These are phyloP conservation scores for Tricholaema leucomelas DNA, from an alignment of 2,113 vertebrate genomes.

Conservation along the genomic window DNA sequence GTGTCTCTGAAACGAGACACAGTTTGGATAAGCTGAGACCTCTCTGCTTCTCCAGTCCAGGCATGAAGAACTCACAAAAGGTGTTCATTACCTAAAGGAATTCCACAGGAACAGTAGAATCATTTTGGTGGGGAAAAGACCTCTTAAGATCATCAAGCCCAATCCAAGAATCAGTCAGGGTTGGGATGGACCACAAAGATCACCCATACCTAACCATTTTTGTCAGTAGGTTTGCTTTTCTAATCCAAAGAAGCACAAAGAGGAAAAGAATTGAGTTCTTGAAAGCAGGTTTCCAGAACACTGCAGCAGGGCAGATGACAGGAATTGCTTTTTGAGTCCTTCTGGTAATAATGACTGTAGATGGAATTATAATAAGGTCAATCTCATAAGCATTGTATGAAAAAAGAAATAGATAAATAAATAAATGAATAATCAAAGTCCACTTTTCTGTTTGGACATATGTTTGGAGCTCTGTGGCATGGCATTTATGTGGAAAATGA, in stretches of 20 bases:
- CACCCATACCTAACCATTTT: background rate
- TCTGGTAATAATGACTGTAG: slow-evolving; percentile 41
- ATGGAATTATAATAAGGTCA: slow-evolving; percentile 38
- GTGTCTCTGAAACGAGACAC: too few species aligned
- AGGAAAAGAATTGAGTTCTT: background rate
- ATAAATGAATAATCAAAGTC: background rate
- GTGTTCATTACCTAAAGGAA: background rate
- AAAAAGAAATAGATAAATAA: background rate
- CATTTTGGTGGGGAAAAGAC: too few species aligned
- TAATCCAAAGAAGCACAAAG: background rate
- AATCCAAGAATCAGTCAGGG: too few species aligned
- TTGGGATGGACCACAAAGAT: too few species aligned
- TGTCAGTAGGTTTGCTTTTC: background rate
- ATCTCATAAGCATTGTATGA: background rate
- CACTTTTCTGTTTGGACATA: slow-evolving; percentile 11
- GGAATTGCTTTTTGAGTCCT: slow-evolving; percentile 42
- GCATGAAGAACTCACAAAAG: background rate
- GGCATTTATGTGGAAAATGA: slow-evolving; percentile 36
- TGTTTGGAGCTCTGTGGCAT: slow-evolving; percentile 15
- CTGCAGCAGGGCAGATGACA: background rate
- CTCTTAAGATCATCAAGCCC: too few species aligned
- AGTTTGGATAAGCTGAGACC: too few species aligned
- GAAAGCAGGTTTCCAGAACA: background rate
- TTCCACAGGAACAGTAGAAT: background rate
- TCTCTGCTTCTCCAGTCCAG: background rate